Evolutionary conservation across 2,888 invertebrate genomes (phyloP).

Genomic region (Odontomyia ornata): DNA sequence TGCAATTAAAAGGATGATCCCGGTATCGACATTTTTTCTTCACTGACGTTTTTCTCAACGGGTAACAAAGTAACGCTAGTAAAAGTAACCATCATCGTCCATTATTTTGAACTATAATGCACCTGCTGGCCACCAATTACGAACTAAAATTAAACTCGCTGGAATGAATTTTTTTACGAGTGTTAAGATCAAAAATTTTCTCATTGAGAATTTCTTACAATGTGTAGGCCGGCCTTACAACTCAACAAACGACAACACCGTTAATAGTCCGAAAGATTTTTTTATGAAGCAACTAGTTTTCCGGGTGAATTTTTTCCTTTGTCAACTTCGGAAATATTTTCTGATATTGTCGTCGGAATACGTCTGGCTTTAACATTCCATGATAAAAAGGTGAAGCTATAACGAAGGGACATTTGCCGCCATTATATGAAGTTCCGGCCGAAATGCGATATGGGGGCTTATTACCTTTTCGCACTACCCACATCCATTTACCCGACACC

Average conservation of each 20-base stretch:
- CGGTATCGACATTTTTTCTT: too few relatives aligned
- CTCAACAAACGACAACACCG: not conserved
- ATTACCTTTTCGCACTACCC: slow-evolving; percentile 23
- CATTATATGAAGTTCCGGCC: slow-evolving; percentile 37
- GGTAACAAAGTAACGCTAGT: too few relatives aligned
- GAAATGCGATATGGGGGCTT: slow-evolving; percentile 29
- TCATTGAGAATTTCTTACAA: too few relatives aligned
- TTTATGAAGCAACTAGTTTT: slow-evolving; percentile 11
- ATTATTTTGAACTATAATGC: too few relatives aligned
- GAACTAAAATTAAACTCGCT: too few relatives aligned
- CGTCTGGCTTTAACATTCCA: slow-evolving; percentile 43
- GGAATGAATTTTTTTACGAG: too few relatives aligned
- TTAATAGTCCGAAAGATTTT: not conserved
- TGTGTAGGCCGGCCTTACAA: too few relatives aligned
- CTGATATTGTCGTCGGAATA: slow-evolving; percentile 8
- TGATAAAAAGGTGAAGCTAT: slow-evolving; percentile 29
- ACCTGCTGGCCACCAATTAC: too few relatives aligned
- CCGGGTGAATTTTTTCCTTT: slow-evolving; percentile 22
- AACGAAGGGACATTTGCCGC: slow-evolving; percentile 22
- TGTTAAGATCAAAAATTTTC: too few relatives aligned
- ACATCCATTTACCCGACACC: slow-evolving; percentile 4
- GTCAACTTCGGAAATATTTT: slow-evolving; percentile 26
- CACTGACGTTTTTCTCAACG: too few relatives aligned
- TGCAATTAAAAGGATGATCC: too few relatives aligned
- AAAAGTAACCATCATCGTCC: too few relatives aligned